Conservation (phyloP, 2,797 vertebrate genomes). For the Vireo griseus region DNA sequence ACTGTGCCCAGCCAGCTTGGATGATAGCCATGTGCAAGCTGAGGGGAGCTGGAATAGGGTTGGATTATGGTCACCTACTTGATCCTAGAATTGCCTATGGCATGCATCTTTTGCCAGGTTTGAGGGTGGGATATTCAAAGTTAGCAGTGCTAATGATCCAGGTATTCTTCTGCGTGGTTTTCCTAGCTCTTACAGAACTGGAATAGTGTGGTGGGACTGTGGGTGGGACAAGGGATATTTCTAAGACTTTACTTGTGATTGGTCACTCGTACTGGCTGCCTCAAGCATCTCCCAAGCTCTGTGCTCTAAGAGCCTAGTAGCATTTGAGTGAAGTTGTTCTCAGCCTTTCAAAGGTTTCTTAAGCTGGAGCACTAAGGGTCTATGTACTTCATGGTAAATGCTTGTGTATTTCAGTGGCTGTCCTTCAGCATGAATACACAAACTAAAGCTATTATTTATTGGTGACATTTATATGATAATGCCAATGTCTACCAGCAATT, state of each 20-base stretch:
- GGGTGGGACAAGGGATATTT: neutral
- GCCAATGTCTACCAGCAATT: slow-evolving; percentile 31
- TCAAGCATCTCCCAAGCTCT: neutral
- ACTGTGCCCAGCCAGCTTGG: neutral
- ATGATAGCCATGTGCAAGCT: neutral
- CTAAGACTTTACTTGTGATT: neutral
- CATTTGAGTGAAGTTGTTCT: neutral
- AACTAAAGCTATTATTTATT: slow-evolving; percentile 22
- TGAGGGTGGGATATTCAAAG: neutral
- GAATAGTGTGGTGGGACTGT: neutral
- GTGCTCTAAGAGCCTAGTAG: neutral
- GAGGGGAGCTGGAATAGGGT: neutral
- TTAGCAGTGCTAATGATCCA: neutral
- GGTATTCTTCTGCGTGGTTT: neutral
- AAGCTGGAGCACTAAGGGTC: neutral
- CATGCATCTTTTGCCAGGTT: neutral
- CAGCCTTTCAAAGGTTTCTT: neutral
- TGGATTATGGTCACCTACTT: neutral
- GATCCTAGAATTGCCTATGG: neutral
- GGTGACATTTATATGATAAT: slow-evolving; percentile 42
- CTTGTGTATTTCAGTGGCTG: neutral
- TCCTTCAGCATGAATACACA: neutral
- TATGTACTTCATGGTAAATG: neutral
- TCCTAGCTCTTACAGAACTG: neutral
- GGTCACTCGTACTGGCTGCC: neutral